Evolutionary conservation across 2,113 vertebrate species (phyloP), one percentile per base, ranked within the genome.

Genomic region (Perognathus longimembris): DNA sequence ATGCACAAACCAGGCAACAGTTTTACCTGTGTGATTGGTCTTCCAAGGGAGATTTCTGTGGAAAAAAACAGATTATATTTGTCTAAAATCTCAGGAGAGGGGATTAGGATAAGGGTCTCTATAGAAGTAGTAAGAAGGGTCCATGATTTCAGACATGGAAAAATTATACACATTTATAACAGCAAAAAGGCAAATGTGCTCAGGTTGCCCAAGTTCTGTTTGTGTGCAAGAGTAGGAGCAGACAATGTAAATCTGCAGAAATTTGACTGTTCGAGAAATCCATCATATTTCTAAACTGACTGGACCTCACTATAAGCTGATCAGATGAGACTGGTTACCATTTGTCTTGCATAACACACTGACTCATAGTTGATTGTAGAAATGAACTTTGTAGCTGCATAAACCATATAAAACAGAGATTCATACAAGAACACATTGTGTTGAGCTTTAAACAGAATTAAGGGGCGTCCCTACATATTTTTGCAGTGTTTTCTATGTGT

Each of bases 41-140:
- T 93, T 90, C 71, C 79, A 76, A 80, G n/a, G n/a, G 28, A 93
- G 40, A 83, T 42, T 63, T 36, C 67, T 64, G 17, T 74, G 71
- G 93, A 89, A 75, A 20, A 85, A 4, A 15, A 67, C 75, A 54
- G 42, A 40, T 54, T 38, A 11, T 30, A 50, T 50, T 78, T 80
- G 40, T 70, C 61, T 34, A 76, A 54, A 40, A 93, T 57, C 45
- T 90, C 32, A 30, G 54, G 59, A n/a, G 18, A 90, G 14, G 85
- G 82, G 21, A 73, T 54, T 40, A 42, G 15, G 18, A 28, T 38
- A 67, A 80, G 57, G 28, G 81, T 12, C 30, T 59, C 6, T 26
- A 22, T 88, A 77, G 32, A 94, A 90, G 73, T 73, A 70, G 50
- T 54, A 54, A 54, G 15, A 5, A 54, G 15, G 50, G 50, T 14